These are phyloP conservation scores for Macrotrachela quadricornifera DNA, from an alignment of 1,140 invertebrate genomes.

Conservation along the genomic window DNA sequence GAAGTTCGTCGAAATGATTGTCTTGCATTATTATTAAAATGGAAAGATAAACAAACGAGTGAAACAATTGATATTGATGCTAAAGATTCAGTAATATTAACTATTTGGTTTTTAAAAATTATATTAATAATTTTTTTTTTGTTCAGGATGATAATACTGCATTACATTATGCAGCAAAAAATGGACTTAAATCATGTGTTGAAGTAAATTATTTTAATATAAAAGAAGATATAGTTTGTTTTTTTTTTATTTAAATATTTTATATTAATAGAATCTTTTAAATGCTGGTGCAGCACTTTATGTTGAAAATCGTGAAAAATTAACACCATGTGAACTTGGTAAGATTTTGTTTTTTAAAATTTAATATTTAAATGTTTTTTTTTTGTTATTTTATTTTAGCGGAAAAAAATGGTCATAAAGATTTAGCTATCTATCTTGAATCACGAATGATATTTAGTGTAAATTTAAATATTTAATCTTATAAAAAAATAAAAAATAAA, in stretches of 20 bases:
- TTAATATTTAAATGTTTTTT: too few species aligned
- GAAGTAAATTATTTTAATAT: slow-evolving; percentile 15
- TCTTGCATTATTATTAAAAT: slow-evolving; percentile 41
- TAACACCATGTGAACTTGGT: slow-evolving; percentile 41
- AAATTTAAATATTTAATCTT: slow-evolving; percentile 21
- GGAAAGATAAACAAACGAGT: slow-evolving; percentile 36
- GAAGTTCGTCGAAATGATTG: slow-evolving; percentile 40
- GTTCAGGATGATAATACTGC: slow-evolving; percentile 44
- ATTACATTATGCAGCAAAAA: slow-evolving; percentile 42
- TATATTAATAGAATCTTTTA: slow-evolving; percentile 32
- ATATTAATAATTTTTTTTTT: slow-evolving; percentile 13
- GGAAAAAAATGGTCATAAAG: slow-evolving; percentile 36
- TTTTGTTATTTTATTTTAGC: slow-evolving; percentile 18
- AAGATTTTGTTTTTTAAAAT: too few species aligned
- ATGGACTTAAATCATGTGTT: slow-evolving; percentile 42
- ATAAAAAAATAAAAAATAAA: too few species aligned
- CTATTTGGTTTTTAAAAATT: neutral
- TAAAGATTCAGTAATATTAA: slow-evolving; percentile 1
- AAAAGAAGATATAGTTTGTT: too few species aligned
- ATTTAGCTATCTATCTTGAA: slow-evolving; percentile 43
- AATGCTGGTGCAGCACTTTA: slow-evolving; percentile 40
- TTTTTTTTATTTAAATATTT: too few species aligned
- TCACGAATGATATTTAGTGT: slow-evolving; percentile 47
- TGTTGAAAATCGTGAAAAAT: slow-evolving; percentile 39
- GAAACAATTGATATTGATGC: slow-evolving; percentile 38